These are phyloP conservation scores for Wasmannia auropunctata DNA, from an alignment of 1,140 invertebrate species.

Conservation along the genomic window DNA sequence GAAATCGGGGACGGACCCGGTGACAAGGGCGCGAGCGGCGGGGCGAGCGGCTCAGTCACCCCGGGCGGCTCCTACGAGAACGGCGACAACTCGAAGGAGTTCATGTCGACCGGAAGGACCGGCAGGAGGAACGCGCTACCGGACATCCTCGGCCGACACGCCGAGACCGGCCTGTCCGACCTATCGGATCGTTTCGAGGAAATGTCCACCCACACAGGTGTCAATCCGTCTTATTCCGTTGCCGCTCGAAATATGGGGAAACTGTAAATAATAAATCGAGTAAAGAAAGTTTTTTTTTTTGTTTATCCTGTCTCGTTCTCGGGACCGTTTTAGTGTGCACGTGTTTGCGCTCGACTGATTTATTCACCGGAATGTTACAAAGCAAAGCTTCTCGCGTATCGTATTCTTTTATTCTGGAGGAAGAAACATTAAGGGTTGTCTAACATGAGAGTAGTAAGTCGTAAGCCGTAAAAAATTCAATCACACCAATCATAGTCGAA, in stretches of 20 bases:
- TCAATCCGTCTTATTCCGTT: not conserved
- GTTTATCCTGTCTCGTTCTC: too few species aligned
- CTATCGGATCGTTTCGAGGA: slow-evolving; percentile 89
- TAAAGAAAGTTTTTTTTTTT: not conserved
- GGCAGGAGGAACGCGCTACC: slow-evolving; percentile 93
- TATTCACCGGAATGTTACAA: not conserved
- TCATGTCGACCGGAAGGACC: slow-evolving; percentile 91
- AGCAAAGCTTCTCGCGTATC: not conserved
- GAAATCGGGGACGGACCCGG: slow-evolving; percentile 78
- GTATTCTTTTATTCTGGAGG: too few species aligned
- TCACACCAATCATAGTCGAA: too few species aligned
- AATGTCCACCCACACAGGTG: slow-evolving; percentile 85
- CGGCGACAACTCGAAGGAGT: slow-evolving; percentile 87
- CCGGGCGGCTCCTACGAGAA: slow-evolving; percentile 75
- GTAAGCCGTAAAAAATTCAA: too few species aligned
- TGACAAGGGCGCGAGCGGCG: slow-evolving; percentile 1
- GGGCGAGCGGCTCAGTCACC: slow-evolving; percentile 73
- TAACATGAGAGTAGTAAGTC: too few species aligned
- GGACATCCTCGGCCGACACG: slow-evolving; percentile 89
- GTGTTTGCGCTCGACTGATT: too few species aligned
- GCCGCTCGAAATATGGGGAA: not conserved
- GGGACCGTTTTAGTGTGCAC: too few species aligned
- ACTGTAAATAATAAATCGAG: not conserved
- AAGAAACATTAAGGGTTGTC: too few species aligned
- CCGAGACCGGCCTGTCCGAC: slow-evolving; percentile 89